phyloP scores from a whole-genome alignment of 2,797 vertebrate species.

The Sphenopsis melanotis region DNA sequence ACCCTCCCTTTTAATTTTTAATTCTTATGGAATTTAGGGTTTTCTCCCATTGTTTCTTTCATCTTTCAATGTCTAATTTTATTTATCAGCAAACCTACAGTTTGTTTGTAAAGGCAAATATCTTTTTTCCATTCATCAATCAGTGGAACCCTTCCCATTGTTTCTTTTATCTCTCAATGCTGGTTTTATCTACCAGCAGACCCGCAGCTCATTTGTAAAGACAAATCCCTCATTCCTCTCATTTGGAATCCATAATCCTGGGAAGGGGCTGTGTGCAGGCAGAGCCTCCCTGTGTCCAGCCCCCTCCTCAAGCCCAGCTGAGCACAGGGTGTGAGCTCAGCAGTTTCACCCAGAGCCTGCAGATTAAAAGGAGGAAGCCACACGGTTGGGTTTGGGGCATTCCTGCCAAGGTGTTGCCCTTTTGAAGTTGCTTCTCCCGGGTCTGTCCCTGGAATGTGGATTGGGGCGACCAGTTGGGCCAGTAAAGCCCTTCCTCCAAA shows the following conservation, averaged over 20 bases:
- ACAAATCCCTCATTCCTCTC: not conserved
- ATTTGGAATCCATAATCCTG: not conserved
- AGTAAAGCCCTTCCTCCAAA: conserved; percentile 28
- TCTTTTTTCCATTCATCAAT: not conserved
- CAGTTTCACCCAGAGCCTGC: not conserved
- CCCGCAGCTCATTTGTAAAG: not conserved
- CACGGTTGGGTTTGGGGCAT: not conserved
- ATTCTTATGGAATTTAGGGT: not conserved
- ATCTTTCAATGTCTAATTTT: not conserved
- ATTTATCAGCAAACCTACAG: not conserved
- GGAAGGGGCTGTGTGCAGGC: not conserved
- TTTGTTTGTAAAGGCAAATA: not conserved
- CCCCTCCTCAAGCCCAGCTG: not conserved
- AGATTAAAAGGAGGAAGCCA: not conserved
- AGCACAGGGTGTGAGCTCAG: not conserved
- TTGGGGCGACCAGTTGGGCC: conserved; percentile 25
- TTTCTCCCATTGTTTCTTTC: not conserved
- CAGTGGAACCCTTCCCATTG: not conserved
- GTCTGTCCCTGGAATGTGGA: conserved; percentile 18
- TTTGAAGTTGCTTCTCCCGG: conserved; percentile 3
- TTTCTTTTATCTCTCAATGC: not conserved
- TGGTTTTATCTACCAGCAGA: not conserved
- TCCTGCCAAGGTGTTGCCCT: not conserved
- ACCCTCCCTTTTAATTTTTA: not conserved
- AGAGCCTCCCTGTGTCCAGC: accelerated